Percentiles rank a stretch among this genome's conserved stretches.
Evolutionary conservation across 2,113 vertebrate species (phyloP).

Genomic region (Propithecus coquereli): DNA sequence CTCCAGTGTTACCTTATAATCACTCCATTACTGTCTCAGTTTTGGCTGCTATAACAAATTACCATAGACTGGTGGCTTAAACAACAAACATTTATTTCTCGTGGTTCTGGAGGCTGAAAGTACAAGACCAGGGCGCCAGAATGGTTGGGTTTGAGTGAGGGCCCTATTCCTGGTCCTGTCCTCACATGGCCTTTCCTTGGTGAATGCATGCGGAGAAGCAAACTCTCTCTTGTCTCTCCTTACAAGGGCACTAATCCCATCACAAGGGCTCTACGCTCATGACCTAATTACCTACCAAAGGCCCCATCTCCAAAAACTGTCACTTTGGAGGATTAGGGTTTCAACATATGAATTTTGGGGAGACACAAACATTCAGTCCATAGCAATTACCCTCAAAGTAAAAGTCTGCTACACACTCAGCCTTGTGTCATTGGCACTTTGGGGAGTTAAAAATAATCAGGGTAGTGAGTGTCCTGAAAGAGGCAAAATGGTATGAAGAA

Average conservation of each 20-base stretch:
- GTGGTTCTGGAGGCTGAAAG: not conserved
- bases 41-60: not conserved
- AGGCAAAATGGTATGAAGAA: not conserved
- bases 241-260: not conserved
- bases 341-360: not conserved
- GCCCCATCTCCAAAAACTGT: not conserved
- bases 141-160: not conserved
- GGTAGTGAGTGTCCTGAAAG: not conserved
- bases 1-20: not conserved
- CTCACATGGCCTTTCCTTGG: not conserved
- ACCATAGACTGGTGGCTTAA: not conserved
- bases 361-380: not conserved
- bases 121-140: not conserved
- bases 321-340: not conserved
- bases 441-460: not conserved
- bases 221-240: not conserved
- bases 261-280: not conserved
- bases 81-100: not conserved
- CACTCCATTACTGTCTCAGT: not conserved
- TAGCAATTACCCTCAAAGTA: not conserved
- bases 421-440: not conserved
- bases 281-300: not conserved
- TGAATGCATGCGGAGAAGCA: not conserved
- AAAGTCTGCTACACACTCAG: not conserved
- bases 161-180: not conserved